Percentiles rank a stretch among this genome's conserved stretches.
Conservation (phyloP, 2,797 vertebrate genomes). For the Saxicola maurus region DNA sequence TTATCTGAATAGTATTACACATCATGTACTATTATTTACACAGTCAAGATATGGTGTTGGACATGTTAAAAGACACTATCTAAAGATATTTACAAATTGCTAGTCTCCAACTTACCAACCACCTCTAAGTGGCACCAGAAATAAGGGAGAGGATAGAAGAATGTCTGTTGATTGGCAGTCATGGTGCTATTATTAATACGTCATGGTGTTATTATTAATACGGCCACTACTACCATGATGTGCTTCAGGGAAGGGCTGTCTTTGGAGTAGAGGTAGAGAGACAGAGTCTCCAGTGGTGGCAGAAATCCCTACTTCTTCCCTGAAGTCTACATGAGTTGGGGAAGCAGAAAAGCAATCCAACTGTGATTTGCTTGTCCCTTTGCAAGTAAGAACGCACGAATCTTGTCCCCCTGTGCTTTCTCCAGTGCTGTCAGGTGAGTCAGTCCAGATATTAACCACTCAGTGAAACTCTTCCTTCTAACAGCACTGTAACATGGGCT, state of each 20-base stretch:
- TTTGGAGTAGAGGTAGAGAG: background rate
- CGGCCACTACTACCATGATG: background rate
- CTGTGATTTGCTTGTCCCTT: background rate
- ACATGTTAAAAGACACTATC: conserved; percentile 34
- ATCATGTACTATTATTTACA: conserved; percentile 20
- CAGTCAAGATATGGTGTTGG: conserved; percentile 6
- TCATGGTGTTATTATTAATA: background rate
- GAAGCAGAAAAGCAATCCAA: background rate
- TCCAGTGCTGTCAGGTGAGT: background rate
- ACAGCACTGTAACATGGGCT: rapidly evolving
- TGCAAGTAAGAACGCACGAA: background rate
- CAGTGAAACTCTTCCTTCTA: background rate
- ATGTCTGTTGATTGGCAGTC: background rate
- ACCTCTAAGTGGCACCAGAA: conserved; percentile 10
- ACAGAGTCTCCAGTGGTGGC: background rate
- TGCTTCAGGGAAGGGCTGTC: background rate
- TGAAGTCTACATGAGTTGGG: background rate
- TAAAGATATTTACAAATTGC: conserved; percentile 30
- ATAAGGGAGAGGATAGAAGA: background rate
- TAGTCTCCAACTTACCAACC: background rate
- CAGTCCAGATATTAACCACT: background rate
- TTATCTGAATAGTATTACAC: conserved; percentile 31
- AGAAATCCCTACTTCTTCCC: background rate
- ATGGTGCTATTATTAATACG: background rate
- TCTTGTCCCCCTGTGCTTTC: background rate